These are phyloP conservation scores for Amblyornis subalaris DNA, from an alignment of 2,113 vertebrate genomes.

Conservation along the genomic window DNA sequence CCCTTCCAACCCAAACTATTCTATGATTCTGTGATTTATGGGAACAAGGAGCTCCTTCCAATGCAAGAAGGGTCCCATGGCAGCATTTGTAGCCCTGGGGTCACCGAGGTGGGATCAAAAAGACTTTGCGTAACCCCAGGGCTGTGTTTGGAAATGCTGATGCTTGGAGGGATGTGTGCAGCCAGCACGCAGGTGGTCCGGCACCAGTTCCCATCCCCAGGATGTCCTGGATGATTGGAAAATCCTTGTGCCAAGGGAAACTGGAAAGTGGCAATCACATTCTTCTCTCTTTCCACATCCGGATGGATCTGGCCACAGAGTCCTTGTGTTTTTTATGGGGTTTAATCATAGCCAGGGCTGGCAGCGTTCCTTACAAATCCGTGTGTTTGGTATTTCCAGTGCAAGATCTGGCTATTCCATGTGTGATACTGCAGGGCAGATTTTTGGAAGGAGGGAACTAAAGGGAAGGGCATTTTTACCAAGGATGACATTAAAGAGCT, in stretches of 20 bases:
- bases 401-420: not conserved
- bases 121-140: not conserved
- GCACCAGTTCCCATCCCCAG: not conserved
- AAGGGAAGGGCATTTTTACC: not conserved
- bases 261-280: not conserved
- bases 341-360: constrained; percentile 1
- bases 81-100: not conserved
- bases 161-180: not conserved
- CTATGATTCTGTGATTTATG: not conserved
- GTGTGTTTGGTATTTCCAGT: not conserved
- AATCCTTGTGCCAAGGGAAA: constrained; percentile 12
- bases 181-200: not conserved
- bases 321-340: not conserved
- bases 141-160: not conserved
- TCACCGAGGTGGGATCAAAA: not conserved
- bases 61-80: not conserved
- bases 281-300: not conserved
- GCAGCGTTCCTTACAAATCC: not conserved
- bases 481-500: not conserved
- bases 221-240: not conserved
- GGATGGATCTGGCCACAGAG: not conserved
- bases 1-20: not conserved
- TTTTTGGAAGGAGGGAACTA: not conserved
- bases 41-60: not conserved
- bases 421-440: accelerated